Base-by-base conservation (phyloP, 2,888 invertebrate species). In the Ichneumon xanthorius region DNA sequence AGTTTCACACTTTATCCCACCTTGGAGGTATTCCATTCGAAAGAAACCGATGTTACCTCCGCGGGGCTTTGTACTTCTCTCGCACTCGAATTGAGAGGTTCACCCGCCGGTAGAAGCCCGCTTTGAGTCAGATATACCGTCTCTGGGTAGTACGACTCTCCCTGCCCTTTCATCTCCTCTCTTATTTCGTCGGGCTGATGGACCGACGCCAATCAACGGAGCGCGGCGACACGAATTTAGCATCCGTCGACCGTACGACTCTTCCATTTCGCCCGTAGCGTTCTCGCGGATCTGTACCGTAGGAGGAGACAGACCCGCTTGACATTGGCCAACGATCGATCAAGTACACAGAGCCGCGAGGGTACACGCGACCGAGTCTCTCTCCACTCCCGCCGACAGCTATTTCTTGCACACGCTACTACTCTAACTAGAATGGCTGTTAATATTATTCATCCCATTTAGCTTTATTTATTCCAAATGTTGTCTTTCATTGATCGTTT, bases 121-220 rank as follows among this genome's bases (percentile, higher is more conserved):
- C 77, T 84, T 84, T 81, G 73, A 75, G 84, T 81, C 84, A 84
- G 78, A 84, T 81, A 84, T 81, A 78, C 68, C 78, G 48, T 84
- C n/a, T 16, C 63, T 11, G 63, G 30, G 45, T 61, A 61, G 22
- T 9, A 9, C 22, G 55, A 9, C 77, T n/a, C 77, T 73, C 71
- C 71, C 65, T 63, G 84, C 80, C 79, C 86, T 85, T 85, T 85
- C 87, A 84, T 84, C 82, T 72, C 72, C 73, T 81, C 81, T 84
- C 83, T 86, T 77, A 81, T 87, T 85, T 82, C 85, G 72, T 75
- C 82, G 68, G 75, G 78, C 70, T 72, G 86, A 87, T 87, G 87
- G 88, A 88, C 77, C 89, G 80, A 86, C 86, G 90, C 89, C 87
- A 89, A 89, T 90, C 88, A 88, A 85, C 88, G 82, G 50, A 82